Evolutionary conservation across 2,113 vertebrate genomes (phyloP).

Genomic region (Dromaius novaehollandiae): DNA sequence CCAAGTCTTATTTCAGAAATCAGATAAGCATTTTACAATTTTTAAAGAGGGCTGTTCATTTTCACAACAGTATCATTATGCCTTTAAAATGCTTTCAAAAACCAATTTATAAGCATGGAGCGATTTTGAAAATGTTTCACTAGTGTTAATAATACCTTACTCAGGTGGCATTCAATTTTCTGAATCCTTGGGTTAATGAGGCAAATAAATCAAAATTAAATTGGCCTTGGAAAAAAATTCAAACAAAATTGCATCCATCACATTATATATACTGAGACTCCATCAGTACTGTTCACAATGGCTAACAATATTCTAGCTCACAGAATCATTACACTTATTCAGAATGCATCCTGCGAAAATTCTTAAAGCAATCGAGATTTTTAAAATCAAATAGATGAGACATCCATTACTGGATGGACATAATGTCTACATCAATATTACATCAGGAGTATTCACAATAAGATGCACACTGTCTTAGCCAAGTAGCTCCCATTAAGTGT

Average conservation of each 20-base stretch:
- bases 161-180: conserved; percentile 64
- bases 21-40: conserved; percentile 60
- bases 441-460: not conserved
- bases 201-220: conserved; percentile 78
- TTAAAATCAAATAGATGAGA: conserved; percentile 71
- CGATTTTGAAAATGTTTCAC: conserved; percentile 59
- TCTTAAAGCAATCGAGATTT: conserved; percentile 59
- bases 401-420: conserved; percentile 39
- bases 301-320: conserved; percentile 59
- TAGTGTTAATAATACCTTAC: conserved; percentile 58
- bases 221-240: conserved; percentile 50
- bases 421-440: not conserved
- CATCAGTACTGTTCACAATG: conserved; percentile 10
- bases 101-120: conserved; percentile 53
- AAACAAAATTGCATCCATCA: conserved; percentile 57
- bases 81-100: conserved; percentile 65
- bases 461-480: not conserved
- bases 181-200: conserved; percentile 72
- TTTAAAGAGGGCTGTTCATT: conserved; percentile 60
- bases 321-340: conserved; percentile 63
- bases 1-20: conserved; percentile 67
- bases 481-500: conserved; percentile 17
- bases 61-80: conserved; percentile 57
- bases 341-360: conserved; percentile 37
- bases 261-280: conserved; percentile 18